These are phyloP conservation scores for Alosa sapidissima DNA, from an alignment of 2,797 vertebrate genomes.

Conservation along the genomic window DNA sequence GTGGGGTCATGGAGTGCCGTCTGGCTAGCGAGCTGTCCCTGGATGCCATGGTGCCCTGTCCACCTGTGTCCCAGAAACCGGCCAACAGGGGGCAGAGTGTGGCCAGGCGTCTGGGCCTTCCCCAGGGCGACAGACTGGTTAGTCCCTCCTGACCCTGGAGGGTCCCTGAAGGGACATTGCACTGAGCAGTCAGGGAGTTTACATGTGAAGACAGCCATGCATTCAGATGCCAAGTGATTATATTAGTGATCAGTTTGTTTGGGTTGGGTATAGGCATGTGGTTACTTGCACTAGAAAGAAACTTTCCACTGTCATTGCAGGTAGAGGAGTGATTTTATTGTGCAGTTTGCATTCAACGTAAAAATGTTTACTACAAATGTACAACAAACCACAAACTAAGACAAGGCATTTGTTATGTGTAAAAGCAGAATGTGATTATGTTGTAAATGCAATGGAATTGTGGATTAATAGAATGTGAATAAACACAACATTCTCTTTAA, in stretches of 20 bases:
- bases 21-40: neutral
- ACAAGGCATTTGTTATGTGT: neutral
- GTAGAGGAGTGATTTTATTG: neutral
- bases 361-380: neutral
- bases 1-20: no score
- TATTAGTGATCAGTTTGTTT: neutral
- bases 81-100: conserved; percentile 43
- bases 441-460: neutral
- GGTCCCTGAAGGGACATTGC: neutral
- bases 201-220: neutral
- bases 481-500: neutral
- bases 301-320: neutral
- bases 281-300: neutral
- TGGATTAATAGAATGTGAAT: neutral
- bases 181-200: neutral
- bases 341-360: neutral
- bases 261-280: neutral
- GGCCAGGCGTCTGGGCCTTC: conserved; percentile 30
- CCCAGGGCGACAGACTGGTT: conserved; percentile 39
- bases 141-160: conserved; percentile 20
- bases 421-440: neutral
- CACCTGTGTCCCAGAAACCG: conserved; percentile 47
- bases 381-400: neutral
- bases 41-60: conserved; percentile 38
- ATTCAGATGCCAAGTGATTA: neutral